Percentiles rank a stretch among this genome's conserved stretches.
phyloP scores from a whole-genome alignment of 2,888 invertebrate genomes.

The Coelinius sp. region DNA sequence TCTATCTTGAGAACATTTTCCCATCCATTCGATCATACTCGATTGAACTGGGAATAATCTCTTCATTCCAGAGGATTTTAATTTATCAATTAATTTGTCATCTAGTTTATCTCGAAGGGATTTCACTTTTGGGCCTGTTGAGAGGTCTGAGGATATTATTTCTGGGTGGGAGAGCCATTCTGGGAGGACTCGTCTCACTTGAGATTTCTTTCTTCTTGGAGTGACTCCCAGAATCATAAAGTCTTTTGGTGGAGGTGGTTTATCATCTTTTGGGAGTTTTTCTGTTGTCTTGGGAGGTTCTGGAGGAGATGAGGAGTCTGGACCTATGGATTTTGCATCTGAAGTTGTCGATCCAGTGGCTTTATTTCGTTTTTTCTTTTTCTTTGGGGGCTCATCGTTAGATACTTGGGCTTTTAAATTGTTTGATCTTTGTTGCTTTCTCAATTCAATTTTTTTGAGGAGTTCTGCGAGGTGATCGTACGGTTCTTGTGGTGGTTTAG shows the following conservation, averaged over 20 bases:
- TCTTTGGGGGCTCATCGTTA: not conserved
- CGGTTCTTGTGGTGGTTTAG: constrained; percentile 45
- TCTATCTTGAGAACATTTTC: constrained; percentile 76
- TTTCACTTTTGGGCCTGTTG: constrained; percentile 70
- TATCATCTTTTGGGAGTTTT: not conserved
- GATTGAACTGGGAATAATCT: constrained; percentile 90
- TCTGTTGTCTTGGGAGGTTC: too few relatives aligned
- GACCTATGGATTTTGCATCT: not conserved
- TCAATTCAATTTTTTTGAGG: constrained; percentile 57
- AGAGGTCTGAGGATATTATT: constrained; percentile 81
- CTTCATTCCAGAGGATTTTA: constrained; percentile 80
- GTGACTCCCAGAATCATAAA: constrained; percentile 70
- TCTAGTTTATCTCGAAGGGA: constrained; percentile 77
- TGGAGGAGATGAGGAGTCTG: not conserved
- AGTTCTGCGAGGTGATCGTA: constrained; percentile 55
- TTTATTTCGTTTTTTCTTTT: constrained; percentile 10
- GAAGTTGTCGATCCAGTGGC: not conserved
- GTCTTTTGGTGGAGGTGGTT: too few relatives aligned
- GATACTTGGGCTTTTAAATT: not conserved
- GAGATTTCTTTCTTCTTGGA: constrained; percentile 51
- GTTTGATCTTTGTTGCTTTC: constrained; percentile 55
- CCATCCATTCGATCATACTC: constrained; percentile 83
- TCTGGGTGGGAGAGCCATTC: constrained; percentile 89
- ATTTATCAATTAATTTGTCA: constrained; percentile 74
- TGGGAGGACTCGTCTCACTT: constrained; percentile 84